These are phyloP conservation scores for Eulemur albifrons DNA, from an alignment of 2,797 vertebrate species.

Conservation along the genomic window DNA sequence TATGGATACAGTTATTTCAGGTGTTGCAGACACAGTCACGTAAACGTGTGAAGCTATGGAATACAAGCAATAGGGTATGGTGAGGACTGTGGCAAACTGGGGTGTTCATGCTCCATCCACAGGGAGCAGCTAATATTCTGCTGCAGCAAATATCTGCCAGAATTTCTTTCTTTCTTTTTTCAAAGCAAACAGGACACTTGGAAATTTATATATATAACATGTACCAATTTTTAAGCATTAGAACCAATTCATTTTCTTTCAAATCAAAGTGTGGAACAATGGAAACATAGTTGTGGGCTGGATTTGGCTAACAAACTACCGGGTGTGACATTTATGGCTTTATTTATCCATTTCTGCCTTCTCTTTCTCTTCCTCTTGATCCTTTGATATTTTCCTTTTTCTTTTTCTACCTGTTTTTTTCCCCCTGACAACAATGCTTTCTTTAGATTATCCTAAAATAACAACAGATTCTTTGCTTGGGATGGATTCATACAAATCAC, in stretches of 20 bases:
- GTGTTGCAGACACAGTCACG: background rate
- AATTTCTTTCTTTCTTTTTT: background rate
- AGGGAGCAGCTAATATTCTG: background rate
- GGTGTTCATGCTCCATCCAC: too few species aligned
- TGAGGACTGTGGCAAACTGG: background rate
- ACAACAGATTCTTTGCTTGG: background rate
- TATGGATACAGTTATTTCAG: background rate
- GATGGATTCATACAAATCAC: background rate
- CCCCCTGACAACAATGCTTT: background rate
- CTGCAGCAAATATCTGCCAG: background rate
- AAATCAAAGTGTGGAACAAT: background rate
- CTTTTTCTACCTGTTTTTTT: background rate
- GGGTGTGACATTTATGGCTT: background rate
- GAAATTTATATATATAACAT: background rate
- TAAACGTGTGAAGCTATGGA: background rate
- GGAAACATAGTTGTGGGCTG: background rate
- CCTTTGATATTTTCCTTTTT: background rate
- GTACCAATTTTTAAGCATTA: conserved; percentile 3
- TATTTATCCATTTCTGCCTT: background rate
- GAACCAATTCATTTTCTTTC: background rate
- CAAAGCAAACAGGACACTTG: background rate
- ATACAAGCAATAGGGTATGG: background rate
- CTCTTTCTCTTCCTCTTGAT: background rate
- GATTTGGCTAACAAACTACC: background rate
- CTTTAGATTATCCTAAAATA: background rate